Evolutionary conservation across 2,113 vertebrate genomes (phyloP).

Genomic region (Mormoops blainvillei): DNA sequence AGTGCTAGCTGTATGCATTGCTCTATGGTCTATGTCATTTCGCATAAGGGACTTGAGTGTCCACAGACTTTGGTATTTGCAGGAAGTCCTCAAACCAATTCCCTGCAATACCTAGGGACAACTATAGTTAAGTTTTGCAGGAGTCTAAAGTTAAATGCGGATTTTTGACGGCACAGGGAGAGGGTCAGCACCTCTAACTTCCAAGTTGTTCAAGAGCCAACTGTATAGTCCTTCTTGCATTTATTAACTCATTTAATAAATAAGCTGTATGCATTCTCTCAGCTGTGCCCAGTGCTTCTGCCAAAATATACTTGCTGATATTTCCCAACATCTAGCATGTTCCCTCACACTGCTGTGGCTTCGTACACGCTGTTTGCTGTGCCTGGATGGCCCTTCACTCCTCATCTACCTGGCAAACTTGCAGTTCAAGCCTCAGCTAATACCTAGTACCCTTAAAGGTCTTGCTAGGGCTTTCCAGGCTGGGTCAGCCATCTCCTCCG

Average conservation of each 20-base stretch:
- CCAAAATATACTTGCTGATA: constrained; percentile 9
- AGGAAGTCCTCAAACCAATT: neutral
- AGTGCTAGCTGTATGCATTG: neutral
- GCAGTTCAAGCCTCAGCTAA: neutral
- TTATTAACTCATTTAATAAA: constrained; percentile 27
- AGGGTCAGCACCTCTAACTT: neutral
- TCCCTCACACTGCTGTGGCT: neutral
- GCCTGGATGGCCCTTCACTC: neutral
- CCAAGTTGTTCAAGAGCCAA: neutral
- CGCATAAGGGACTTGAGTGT: neutral
- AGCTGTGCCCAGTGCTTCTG: neutral
- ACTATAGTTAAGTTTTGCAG: neutral
- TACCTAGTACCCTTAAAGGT: neutral
- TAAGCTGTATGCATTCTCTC: neutral
- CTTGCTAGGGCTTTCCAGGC: neutral
- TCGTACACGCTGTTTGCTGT: neutral
- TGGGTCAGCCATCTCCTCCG: neutral
- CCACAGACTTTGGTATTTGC: neutral
- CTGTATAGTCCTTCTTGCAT: neutral
- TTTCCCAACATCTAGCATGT: neutral
- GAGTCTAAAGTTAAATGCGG: neutral
- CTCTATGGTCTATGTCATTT: neutral
- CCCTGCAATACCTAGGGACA: neutral
- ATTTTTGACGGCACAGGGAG: neutral
- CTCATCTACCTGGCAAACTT: neutral